Percentiles rank a stretch among this genome's conserved stretches.
Evolutionary conservation across 1,140 invertebrate species (phyloP).

Genomic region (Macrotrachela quadricornifera): DNA sequence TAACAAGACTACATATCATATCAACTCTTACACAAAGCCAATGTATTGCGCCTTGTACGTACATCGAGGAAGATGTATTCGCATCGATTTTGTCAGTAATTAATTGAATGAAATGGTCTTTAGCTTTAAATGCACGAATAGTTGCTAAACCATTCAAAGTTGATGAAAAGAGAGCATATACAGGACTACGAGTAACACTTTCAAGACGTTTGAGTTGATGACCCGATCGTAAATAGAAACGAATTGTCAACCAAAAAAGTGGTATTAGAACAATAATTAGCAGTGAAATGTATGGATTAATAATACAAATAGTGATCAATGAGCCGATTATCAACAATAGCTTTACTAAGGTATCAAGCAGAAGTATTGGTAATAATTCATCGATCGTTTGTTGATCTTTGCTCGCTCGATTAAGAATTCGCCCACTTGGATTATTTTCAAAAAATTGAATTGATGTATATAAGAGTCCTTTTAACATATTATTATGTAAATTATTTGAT

Average conservation of each 20-base stretch:
- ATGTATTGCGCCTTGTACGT: constrained; percentile 49
- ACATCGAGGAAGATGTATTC: constrained; percentile 62
- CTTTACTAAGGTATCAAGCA: constrained; percentile 65
- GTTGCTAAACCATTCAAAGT: constrained; percentile 54
- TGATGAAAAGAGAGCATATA: constrained; percentile 86
- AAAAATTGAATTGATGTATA: constrained; percentile 68
- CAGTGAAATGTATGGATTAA: neutral
- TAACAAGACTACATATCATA: constrained; percentile 59
- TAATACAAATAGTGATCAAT: constrained; percentile 64
- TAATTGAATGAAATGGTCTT: constrained; percentile 44
- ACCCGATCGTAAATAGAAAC: constrained; percentile 51
- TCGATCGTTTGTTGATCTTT: constrained; percentile 79
- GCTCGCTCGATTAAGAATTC: constrained; percentile 81
- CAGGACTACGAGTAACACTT: constrained; percentile 61
- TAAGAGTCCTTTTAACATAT: constrained; percentile 15
- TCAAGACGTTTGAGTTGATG: constrained; percentile 73
- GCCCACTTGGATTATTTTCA: constrained; percentile 60
- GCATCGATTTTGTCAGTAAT: constrained; percentile 60
- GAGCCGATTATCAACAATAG: constrained; percentile 48
- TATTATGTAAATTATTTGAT: no score
- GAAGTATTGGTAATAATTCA: constrained; percentile 74
- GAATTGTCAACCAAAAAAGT: constrained; percentile 10
- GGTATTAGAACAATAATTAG: constrained; percentile 1
- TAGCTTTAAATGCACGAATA: constrained; percentile 48
- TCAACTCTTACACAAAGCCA: constrained; percentile 75